Conservation (phyloP, 2,888 invertebrate species). For the Sarcophaga caerulescens region DNA sequence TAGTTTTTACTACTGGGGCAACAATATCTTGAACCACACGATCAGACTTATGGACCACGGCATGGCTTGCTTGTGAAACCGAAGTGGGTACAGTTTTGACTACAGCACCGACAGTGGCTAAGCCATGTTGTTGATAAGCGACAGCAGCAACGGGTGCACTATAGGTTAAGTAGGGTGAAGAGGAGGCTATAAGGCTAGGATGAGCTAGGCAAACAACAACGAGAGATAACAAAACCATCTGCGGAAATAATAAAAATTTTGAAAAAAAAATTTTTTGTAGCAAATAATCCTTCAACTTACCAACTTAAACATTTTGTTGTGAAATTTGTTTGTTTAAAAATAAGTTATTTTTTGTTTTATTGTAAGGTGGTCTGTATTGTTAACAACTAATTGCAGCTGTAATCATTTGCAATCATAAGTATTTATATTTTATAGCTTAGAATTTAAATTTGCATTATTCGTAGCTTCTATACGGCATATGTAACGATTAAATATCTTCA, state of each 20-base stretch:
- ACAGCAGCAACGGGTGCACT: slow-evolving; percentile 66
- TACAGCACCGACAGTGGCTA: slow-evolving; percentile 74
- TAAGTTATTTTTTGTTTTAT: slow-evolving; percentile 28
- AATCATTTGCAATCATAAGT: slow-evolving; percentile 12
- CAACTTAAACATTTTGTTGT: slow-evolving; percentile 78
- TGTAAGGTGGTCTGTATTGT: slow-evolving; percentile 73
- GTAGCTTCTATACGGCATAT: not conserved
- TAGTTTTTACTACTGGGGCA: slow-evolving; percentile 72
- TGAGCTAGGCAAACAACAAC: slow-evolving; percentile 74
- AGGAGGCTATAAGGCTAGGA: slow-evolving; percentile 69
- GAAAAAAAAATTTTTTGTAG: not conserved
- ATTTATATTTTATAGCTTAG: slow-evolving; percentile 60
- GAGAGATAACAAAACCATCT: slow-evolving; percentile 76
- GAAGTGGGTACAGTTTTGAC: slow-evolving; percentile 81
- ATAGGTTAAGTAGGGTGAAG: slow-evolving; percentile 62
- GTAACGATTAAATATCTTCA: not conserved
- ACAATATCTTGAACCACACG: slow-evolving; percentile 77
- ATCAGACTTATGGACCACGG: slow-evolving; percentile 81
- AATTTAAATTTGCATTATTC: not conserved
- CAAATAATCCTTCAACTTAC: slow-evolving; percentile 68
- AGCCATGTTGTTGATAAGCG: slow-evolving; percentile 72
- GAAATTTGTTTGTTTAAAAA: slow-evolving; percentile 20
- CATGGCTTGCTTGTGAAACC: slow-evolving; percentile 82
- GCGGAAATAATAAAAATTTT: not conserved
- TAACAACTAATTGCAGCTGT: slow-evolving; percentile 58